Evolutionary conservation across 2,888 invertebrate genomes (phyloP), one percentile per base, ranked within the genome.

Genomic region (Trissonchulus latispiculum): DNA sequence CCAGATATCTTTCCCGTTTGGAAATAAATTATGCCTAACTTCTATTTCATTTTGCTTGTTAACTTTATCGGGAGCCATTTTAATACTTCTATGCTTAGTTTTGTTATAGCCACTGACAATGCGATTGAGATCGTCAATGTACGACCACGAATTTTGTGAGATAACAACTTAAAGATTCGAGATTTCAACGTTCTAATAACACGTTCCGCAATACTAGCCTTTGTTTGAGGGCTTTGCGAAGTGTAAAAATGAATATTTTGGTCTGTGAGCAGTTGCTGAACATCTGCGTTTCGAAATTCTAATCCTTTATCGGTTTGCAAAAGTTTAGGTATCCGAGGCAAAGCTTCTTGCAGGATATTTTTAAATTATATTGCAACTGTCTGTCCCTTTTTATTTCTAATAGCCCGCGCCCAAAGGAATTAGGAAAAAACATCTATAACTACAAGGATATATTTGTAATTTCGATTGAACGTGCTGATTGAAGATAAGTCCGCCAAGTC

Each of bases 201-300:
- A 15, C 66, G 8, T n/a, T 64, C 66, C 18, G 66, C 66, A 32
- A 64, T 64, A 28, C 66, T 64, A 18, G 66, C 66, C 66, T 64
- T 64, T 18, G 66, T 64, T 15, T 64, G 15, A 18, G 31, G 31
- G 35, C 28, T 64, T 64, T 64, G 31, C 8, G 66, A 29, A 33
- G 66, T 64, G n/a, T 64, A 64, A 64, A 15, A 29, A n/a, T 64
- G 8, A 15, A 64, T 64, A 64, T 8, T 15, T 8, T 33, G 8
- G 8, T 33, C 28, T 15, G 8, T 64, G 8, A 29, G 8, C 15
- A 32, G 28, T 33, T 8, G 15, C 18, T 64, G 8, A 18, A 64
- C 8, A 29, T 18, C 18, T 32, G 8, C 32, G 28, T 64, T 64
- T 28, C 8, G 15, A n/a, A 64, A 64, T n/a, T 15, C 8, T 64